phyloP scores from a whole-genome alignment of 2,797 vertebrate genomes.

The Knipowitschia caucasica region DNA sequence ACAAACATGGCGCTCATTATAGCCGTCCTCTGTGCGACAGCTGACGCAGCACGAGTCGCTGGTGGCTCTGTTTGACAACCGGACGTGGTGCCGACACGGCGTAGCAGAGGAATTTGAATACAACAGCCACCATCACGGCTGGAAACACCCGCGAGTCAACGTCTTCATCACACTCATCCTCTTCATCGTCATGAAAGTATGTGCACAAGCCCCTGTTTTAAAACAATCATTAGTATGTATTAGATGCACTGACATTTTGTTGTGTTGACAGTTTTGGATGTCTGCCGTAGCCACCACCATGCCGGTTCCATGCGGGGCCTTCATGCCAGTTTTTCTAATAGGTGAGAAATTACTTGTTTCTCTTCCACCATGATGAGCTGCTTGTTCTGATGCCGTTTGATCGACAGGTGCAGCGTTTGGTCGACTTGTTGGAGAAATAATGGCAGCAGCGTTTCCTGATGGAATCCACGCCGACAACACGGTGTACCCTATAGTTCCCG shows the following conservation, averaged over 20 bases:
- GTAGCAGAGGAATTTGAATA: conserved; percentile 86
- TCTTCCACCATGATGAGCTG: not conserved
- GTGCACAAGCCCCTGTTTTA: not conserved
- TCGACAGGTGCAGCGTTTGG: conserved; percentile 92
- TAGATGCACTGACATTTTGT: not conserved
- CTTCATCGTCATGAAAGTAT: conserved; percentile 97
- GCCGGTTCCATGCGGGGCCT: conserved; percentile 95
- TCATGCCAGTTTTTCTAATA: conserved; percentile 98
- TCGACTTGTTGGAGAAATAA: conserved; percentile 92
- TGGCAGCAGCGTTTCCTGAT: conserved; percentile 94
- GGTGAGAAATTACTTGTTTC: conserved; percentile 73
- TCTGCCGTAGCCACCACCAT: conserved; percentile 96
- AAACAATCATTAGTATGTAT: not conserved
- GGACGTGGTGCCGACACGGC: conserved; percentile 91
- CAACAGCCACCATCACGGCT: conserved; percentile 85
- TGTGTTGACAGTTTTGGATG: conserved; percentile 91
- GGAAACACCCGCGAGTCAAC: conserved; percentile 91
- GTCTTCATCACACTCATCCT: conserved; percentile 92
- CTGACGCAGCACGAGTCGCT: conserved; percentile 96
- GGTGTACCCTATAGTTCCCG: conserved; percentile 92
- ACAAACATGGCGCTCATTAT: not conserved
- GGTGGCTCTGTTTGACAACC: conserved; percentile 94
- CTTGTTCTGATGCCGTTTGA: conserved; percentile 27
- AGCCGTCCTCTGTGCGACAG: conserved; percentile 55
- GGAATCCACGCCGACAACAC: conserved; percentile 89